Evolutionary conservation across 2,888 invertebrate species (phyloP).

Genomic region (Geotrupes spiniger): DNA sequence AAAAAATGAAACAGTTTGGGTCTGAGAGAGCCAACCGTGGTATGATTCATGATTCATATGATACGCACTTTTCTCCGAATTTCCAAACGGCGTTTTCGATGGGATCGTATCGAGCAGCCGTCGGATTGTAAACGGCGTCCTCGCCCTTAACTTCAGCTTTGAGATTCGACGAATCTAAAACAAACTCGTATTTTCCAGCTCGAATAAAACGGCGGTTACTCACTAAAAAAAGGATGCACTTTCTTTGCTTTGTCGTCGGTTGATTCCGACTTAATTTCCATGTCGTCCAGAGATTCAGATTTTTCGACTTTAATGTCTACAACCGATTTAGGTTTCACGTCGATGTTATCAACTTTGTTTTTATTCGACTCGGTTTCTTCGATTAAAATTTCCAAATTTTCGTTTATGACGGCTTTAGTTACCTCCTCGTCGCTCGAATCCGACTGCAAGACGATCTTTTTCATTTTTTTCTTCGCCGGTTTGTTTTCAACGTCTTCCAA

Average conservation of each 20-base stretch:
- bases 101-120: constrained; percentile 73
- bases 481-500: too few species aligned
- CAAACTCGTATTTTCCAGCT: neutral
- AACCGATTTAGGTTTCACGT: too few species aligned
- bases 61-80: constrained; percentile 62
- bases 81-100: constrained; percentile 81
- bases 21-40: too few species aligned
- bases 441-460: constrained; percentile 18
- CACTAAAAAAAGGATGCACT: constrained; percentile 12
- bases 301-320: neutral
- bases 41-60: too few species aligned
- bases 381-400: too few species aligned
- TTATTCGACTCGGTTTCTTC: constrained; percentile 13
- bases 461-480: too few species aligned
- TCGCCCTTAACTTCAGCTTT: constrained; percentile 6
- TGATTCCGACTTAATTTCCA: neutral
- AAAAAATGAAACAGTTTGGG: too few species aligned
- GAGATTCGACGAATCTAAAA: neutral
- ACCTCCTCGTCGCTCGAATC: constrained; percentile 27
- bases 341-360: constrained; percentile 1
- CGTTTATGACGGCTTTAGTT: neutral
- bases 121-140: constrained; percentile 62
- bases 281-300: constrained; percentile 1
- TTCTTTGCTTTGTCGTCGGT: constrained; percentile 21
- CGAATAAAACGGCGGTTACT: neutral